Evolutionary conservation across 2,888 invertebrate species (phyloP).

Genomic region (Coenonympha glycerion): DNA sequence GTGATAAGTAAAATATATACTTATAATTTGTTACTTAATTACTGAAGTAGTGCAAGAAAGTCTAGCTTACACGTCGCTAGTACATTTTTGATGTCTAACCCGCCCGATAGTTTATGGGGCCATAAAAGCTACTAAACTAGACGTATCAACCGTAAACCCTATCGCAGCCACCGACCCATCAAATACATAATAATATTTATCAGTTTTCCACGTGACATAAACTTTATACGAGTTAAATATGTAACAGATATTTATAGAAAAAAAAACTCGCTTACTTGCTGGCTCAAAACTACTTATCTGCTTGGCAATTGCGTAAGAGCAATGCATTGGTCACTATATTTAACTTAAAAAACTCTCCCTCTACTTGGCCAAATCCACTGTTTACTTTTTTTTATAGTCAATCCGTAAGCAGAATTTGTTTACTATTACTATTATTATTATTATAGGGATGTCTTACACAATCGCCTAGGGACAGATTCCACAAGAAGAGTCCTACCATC

Average conservation of each 20-base stretch:
- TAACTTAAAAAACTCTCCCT: too few relatives aligned
- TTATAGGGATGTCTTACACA: too few relatives aligned
- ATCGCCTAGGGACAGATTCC: too few relatives aligned
- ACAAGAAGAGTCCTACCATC: too few relatives aligned
- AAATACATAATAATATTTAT: constrained; percentile 2
- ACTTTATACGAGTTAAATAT: background rate
- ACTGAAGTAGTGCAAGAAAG: background rate
- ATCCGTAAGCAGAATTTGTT: too few relatives aligned
- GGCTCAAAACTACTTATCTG: too few relatives aligned
- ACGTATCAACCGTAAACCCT: constrained; percentile 1
- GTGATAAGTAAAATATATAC: background rate
- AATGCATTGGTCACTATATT: too few relatives aligned
- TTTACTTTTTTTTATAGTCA: too few relatives aligned
- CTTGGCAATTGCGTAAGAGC: too few relatives aligned
- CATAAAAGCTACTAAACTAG: background rate
- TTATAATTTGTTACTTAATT: too few relatives aligned
- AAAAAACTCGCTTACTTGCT: background rate
- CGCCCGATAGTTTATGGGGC: constrained; percentile 3
- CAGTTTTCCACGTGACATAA: background rate
- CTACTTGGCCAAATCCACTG: too few relatives aligned
- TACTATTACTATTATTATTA: too few relatives aligned
- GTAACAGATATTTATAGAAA: background rate
- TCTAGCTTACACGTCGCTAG: background rate
- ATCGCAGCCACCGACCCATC: background rate
- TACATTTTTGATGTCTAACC: constrained; percentile 4